A percentile compares a stretch with the other conserved stretches of the same genome.
These are phyloP conservation scores for Nyctibius grandis DNA, from an alignment of 2,797 vertebrate genomes.

Conservation along the genomic window DNA sequence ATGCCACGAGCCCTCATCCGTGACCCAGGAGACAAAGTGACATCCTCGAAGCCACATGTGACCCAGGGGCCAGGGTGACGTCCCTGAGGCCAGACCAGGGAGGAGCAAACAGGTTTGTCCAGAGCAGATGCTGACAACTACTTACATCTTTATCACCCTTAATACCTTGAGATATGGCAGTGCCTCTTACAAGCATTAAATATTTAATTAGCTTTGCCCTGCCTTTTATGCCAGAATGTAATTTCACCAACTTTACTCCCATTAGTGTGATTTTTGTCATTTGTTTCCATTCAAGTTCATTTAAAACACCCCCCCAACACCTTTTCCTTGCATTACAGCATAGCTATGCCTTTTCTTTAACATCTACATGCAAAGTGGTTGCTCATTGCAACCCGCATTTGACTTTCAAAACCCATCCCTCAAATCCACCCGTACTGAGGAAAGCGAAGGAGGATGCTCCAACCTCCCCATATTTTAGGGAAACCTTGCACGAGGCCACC, in stretches of 20 bases:
- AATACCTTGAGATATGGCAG: neutral
- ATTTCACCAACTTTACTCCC: conserved; percentile 17
- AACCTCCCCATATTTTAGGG: neutral
- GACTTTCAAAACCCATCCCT: neutral
- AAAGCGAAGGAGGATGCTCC: neutral
- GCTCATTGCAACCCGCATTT: neutral
- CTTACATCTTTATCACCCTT: conserved; percentile 20
- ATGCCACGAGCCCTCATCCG: neutral
- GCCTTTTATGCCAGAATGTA: conserved; percentile 3
- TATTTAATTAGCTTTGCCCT: conserved; percentile 43
- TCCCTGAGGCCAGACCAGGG: neutral
- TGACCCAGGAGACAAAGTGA: neutral
- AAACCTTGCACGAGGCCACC: neutral
- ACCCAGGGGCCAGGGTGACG: neutral
- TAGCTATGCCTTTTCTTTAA: neutral
- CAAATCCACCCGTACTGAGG: neutral
- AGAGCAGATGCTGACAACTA: neutral
- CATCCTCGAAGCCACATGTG: neutral
- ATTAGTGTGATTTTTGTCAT: neutral
- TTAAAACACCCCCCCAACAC: neutral
- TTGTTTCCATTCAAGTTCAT: neutral
- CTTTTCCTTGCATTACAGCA: neutral
- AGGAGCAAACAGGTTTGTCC: neutral
- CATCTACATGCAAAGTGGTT: neutral
- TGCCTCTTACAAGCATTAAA: conserved; percentile 2